Conservation (phyloP, 2,797 vertebrate genomes). For the Pangasius krempfi region DNA sequence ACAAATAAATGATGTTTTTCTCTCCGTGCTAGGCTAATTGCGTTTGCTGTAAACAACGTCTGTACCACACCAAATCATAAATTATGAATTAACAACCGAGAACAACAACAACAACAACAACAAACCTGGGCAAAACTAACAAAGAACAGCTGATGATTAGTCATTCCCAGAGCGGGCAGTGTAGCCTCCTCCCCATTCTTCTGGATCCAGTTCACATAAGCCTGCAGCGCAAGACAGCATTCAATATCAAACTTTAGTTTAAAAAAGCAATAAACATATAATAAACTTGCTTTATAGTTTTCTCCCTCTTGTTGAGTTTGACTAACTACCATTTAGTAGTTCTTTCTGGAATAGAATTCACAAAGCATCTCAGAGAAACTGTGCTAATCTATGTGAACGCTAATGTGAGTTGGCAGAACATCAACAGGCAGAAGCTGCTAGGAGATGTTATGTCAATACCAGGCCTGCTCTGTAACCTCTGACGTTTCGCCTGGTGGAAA, state of each 20-base stretch:
- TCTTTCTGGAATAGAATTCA: neutral
- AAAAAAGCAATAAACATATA: neutral
- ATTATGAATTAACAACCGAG: neutral
- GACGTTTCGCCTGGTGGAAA: constrained; percentile 75
- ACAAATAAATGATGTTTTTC: neutral
- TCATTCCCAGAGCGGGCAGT: constrained; percentile 87
- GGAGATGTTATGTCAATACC: constrained; percentile 49
- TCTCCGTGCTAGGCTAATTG: neutral
- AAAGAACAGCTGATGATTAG: constrained; percentile 96
- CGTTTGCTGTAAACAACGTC: neutral
- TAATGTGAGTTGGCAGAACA: neutral
- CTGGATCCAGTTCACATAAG: constrained; percentile 91
- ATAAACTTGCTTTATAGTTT: neutral
- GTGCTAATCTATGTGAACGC: constrained; percentile 5
- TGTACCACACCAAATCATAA: neutral
- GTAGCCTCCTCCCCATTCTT: constrained; percentile 87
- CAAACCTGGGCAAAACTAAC: constrained; percentile 95
- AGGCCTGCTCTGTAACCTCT: constrained; percentile 62
- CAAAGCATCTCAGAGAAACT: neutral
- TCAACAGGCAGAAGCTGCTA: constrained; percentile 18
- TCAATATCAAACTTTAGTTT: neutral
- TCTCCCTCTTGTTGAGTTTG: neutral
- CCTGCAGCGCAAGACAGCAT: constrained; percentile 71
- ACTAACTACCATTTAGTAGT: neutral
- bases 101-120: constrained; percentile 31